A percentile compares a stretch with the other conserved stretches of the same genome.
Conservation (phyloP, 37 sponge, comb jelly and placozoan genomes). For the Haliclona indistincta region DNA sequence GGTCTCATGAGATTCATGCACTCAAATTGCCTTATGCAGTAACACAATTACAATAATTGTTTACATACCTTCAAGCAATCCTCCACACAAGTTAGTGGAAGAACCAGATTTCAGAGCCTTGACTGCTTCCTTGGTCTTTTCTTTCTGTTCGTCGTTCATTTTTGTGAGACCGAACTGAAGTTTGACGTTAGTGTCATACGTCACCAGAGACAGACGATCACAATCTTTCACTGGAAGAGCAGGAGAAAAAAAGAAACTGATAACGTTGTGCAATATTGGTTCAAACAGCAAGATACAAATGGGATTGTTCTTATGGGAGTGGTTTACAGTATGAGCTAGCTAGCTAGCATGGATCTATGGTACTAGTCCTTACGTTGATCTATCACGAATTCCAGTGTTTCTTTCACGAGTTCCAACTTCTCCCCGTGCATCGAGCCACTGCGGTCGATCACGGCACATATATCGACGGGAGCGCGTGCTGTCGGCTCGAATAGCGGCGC, state of each 20-base stretch:
- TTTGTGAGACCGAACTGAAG: conserved; percentile 60
- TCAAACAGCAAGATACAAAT: neutral
- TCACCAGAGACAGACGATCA: conserved; percentile 79
- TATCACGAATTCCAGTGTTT: conserved; percentile 87
- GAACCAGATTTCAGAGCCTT: conserved; percentile 53
- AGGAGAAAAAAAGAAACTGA: neutral
- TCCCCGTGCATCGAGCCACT: conserved; percentile 86
- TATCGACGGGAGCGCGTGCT: conserved; percentile 73
- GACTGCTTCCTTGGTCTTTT: conserved; percentile 43
- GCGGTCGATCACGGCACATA: conserved; percentile 89
- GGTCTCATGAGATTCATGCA: too few species aligned
- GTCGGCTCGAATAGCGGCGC: conserved; percentile 86
- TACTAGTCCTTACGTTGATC: conserved; percentile 72
- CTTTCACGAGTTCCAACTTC: conserved; percentile 79
- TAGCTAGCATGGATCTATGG: neutral
- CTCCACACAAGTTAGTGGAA: conserved; percentile 86
- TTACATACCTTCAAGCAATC: conserved; percentile 67
- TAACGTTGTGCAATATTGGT: neutral
- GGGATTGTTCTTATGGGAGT: too few species aligned
- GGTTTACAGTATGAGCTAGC: too few species aligned
- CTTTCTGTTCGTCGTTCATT: conserved; percentile 68
- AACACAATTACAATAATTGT: neutral
- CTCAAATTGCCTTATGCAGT: too few species aligned
- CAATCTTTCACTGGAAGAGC: conserved; percentile 63
- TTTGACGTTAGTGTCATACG: conserved; percentile 69